Base-by-base conservation (phyloP, 2,113 vertebrate species). In the Excalfactoria chinensis region DNA sequence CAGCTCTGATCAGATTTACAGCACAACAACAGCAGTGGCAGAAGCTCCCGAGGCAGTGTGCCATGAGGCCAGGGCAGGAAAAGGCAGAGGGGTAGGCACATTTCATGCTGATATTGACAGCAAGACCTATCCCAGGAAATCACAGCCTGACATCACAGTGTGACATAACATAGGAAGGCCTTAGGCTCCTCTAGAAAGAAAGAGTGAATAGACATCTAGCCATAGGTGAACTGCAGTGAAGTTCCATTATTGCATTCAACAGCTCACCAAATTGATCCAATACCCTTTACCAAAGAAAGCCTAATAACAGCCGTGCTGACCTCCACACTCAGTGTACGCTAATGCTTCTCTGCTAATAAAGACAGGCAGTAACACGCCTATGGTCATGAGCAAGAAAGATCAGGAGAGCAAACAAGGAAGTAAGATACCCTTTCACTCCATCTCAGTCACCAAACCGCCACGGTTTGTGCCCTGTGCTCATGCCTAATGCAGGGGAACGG, bases 161-260 rank as follows among this genome's bases (percentile, higher is more conserved):
- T 55, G 64, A 74, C 34, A 88, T 30, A 86, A 58, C 18, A 89
- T 76, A n/a, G 23, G 40, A 92, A 83, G n/a, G 44, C 60, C 72
- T 86, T 73, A 83, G 71, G 89, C 58, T 86, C 88, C 68, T 75
- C 44, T 9, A 62, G 85, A 88, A 88, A 93, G 60, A 92, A 93
- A 88, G 7, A 87, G 12, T 28, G 62, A 93, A 96, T 88, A 40
- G 1, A 84, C 95, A 93, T 84, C 86, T 89, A 92, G 89, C 93
- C 84, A 93, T 19, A 81, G 44, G 41, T 89, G 26, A 93, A 84
- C 21, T 37, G 43, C 58, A 78, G 15, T 64, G 35, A 84, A 88
- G 76, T 84, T 83, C 32, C 58, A 34, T 58, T 93, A 86, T 55
- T 66, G 79, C 83, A 49, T 49, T 49, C 89, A 93, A 77, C 9